phyloP scores from a whole-genome alignment of 2,113 vertebrate genomes.

The Seriola dumerili region DNA sequence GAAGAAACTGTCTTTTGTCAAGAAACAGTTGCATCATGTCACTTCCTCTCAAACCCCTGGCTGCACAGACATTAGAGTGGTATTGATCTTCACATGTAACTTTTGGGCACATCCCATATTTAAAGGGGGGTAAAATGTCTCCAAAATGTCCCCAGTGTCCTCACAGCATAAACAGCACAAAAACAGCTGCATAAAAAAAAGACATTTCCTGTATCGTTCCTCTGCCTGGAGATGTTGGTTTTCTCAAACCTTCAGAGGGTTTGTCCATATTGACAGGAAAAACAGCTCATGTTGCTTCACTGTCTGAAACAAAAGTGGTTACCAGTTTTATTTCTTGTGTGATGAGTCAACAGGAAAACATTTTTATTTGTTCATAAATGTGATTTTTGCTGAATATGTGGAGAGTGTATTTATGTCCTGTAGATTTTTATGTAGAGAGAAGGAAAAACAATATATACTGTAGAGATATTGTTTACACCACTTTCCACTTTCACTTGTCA shows the following conservation, averaged over 20 bases:
- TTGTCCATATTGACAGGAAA: too few species aligned
- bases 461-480: constrained; percentile 11
- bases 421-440: not conserved
- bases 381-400: not conserved
- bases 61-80: not conserved
- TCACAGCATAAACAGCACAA: not conserved
- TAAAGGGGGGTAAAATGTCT: not conserved
- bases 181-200: not conserved
- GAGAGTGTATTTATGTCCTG: not conserved
- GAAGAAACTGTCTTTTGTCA: not conserved
- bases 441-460: not conserved
- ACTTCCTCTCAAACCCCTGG: not conserved
- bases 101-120: not conserved
- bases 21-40: not conserved
- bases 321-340: not conserved
- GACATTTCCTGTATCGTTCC: not conserved
- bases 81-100: not conserved
- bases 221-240: not conserved
- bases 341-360: not conserved
- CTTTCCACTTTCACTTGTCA: constrained; percentile 13
- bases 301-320: not conserved
- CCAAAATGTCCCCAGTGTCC: not conserved
- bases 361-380: not conserved
- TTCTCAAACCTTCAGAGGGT: not conserved
- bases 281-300: too few species aligned